Base-by-base conservation (phyloP, 2,797 vertebrate genomes). In the Hemibagrus guttatus region DNA sequence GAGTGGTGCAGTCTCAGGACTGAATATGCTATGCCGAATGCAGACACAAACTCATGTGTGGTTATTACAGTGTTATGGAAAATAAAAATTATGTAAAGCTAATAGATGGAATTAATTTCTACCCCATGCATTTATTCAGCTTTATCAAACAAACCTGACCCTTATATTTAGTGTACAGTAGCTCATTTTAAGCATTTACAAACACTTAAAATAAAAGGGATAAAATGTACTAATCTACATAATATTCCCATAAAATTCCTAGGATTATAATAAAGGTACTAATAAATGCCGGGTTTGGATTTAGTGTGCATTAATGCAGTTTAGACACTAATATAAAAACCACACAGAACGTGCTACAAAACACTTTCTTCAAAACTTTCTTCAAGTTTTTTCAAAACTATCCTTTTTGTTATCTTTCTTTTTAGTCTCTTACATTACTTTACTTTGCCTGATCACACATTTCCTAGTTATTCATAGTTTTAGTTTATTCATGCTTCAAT, bases 1-100 rank as follows among this genome's bases (percentile, higher is more conserved):
- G 85, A 84, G 72, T 85, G 35, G 64, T 83, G 66, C 71, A 87
- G 80, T 46, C 6, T 84, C 49, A 28, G 83, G 56, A 86, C 31
- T 21, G 66, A 6, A 52, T 4, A 23, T 68, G 64, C 46, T 3
- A 39, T 58, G 78, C 71, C 13, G n/a, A 81, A 63, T 81, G 23
- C 21, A 2, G 35, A 61, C 2, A 61, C 21, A 80, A 61, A 16
- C 12, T 0, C 28, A 26, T 39, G 31, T n/a, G 11, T 31, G 19
- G 9, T 58, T 9, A 78, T 5, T 23, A 35, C 3, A 58, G 7
- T 59, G 56, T 21, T 61, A 26, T 61, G 13, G 58, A 1, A 2
- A 76, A 84, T 58, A 49, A 52, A n/a, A 21, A 68, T 31, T 49
- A 64, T 52, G 26, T 19, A 52, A 64, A 31, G 56, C 5, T 42